Evolutionary conservation across 2,797 vertebrate species (phyloP).

Genomic region (Discoglossus pictus): DNA sequence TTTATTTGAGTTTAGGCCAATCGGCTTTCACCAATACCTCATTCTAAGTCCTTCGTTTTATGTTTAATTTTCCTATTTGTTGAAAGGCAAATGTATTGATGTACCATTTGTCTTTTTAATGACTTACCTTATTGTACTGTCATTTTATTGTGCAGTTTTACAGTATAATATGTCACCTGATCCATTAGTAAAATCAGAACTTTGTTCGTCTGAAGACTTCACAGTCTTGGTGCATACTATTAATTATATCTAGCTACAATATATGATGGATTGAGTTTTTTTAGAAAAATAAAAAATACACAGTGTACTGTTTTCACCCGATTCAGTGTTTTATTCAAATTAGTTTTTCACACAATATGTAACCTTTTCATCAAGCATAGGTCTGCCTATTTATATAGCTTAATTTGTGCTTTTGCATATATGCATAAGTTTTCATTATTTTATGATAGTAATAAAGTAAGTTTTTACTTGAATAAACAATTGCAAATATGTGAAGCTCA

Average conservation of each 20-base stretch:
- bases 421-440: no score
- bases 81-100: conserved; percentile 48
- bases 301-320: no score
- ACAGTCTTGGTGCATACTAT: conserved; percentile 11
- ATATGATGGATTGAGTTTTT: no score
- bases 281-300: no score
- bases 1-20: conserved; percentile 65
- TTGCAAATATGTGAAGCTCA: no score
- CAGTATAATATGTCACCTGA: conserved; percentile 24
- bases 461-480: no score
- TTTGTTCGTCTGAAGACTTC: conserved; percentile 35
- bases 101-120: conserved; percentile 46
- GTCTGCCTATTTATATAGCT: no score
- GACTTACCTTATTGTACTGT: conserved; percentile 32
- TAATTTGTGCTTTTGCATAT: no score
- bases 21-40: conserved; percentile 55
- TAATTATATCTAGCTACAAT: conserved; percentile 21
- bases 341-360: no score
- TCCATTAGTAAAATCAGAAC: conserved; percentile 41
- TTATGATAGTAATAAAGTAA: no score
- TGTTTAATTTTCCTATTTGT: conserved; percentile 56
- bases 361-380: no score
- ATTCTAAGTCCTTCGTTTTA: conserved; percentile 55
- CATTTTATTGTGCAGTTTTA: conserved; percentile 19
- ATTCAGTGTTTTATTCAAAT: no score